Conservation (phyloP, 2,888 invertebrate genomes). For the Leucoma salicis region DNA sequence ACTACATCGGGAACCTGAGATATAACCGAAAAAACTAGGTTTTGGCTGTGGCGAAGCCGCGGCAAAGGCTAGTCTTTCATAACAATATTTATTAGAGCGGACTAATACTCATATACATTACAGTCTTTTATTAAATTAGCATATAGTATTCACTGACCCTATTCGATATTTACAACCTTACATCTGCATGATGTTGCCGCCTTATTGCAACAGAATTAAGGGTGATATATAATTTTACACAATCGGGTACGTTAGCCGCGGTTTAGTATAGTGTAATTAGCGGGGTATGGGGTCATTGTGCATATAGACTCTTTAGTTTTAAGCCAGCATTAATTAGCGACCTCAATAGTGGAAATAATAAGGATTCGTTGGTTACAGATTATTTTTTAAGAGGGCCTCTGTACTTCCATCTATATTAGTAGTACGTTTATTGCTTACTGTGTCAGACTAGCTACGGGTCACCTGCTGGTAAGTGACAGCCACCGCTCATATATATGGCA, state of each 20-base stretch:
- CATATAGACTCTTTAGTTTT: constrained; percentile 28
- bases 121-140: constrained; percentile 59
- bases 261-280: constrained; percentile 26
- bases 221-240: constrained; percentile 13
- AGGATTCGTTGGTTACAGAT: no score
- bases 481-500: no score
- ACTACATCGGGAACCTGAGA: no score
- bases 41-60: no score
- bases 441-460: no score
- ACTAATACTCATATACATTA: constrained; percentile 18
- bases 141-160: constrained; percentile 52
- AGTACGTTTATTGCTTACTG: no score
- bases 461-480: no score
- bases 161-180: constrained; percentile 25
- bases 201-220: constrained; percentile 12
- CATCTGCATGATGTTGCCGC: background rate
- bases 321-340: constrained; percentile 21
- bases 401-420: no score
- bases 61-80: no score
- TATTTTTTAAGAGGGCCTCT: no score
- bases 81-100: constrained; percentile 19
- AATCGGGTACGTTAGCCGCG: constrained; percentile 8
- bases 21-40: no score
- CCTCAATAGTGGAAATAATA: constrained; percentile 1
- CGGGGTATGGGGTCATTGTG: constrained; percentile 34